Conservation (phyloP, 2,888 invertebrate genomes). For the Barypeithes pellucidus region DNA sequence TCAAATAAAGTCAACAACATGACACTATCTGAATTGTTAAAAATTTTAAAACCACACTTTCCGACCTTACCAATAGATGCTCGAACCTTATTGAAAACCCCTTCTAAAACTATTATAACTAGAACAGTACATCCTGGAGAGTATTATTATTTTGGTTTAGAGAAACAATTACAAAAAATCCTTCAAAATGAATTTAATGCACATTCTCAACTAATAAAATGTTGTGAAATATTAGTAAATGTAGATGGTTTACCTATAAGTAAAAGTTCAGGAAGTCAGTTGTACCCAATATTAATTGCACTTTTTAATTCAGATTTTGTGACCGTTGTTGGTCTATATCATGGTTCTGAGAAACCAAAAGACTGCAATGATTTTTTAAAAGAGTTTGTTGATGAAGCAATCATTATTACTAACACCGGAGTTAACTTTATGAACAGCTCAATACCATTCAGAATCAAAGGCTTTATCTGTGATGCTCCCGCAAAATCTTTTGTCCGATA, state of each 20-base stretch:
- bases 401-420: background rate
- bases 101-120: slow-evolving; percentile 28
- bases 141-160: slow-evolving; percentile 19
- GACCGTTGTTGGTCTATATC: slow-evolving; percentile 55
- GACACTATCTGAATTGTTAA: slow-evolving; percentile 17
- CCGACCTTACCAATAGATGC: slow-evolving; percentile 41
- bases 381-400: slow-evolving; percentile 53
- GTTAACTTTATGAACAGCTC: slow-evolving; percentile 35
- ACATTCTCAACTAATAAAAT: slow-evolving; percentile 9
- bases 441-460: slow-evolving; percentile 46
- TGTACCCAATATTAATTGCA: slow-evolving; percentile 56
- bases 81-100: slow-evolving; percentile 42
- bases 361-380: slow-evolving; percentile 49
- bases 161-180: slow-evolving; percentile 11
- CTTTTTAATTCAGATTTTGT: slow-evolving; percentile 48
- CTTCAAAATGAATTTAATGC: background rate
- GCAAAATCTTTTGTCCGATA: slow-evolving; percentile 54
- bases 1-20: background rate
- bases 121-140: slow-evolving; percentile 28
- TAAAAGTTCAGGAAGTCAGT: slow-evolving; percentile 52
- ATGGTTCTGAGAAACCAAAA: slow-evolving; percentile 55
- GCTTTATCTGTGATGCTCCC: slow-evolving; percentile 56
- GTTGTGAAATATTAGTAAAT: slow-evolving; percentile 34
- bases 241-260: slow-evolving; percentile 49
- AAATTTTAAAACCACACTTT: slow-evolving; percentile 27